Evolutionary conservation across 2,113 vertebrate species (phyloP).

Genomic region (Callospermophilus lateralis): DNA sequence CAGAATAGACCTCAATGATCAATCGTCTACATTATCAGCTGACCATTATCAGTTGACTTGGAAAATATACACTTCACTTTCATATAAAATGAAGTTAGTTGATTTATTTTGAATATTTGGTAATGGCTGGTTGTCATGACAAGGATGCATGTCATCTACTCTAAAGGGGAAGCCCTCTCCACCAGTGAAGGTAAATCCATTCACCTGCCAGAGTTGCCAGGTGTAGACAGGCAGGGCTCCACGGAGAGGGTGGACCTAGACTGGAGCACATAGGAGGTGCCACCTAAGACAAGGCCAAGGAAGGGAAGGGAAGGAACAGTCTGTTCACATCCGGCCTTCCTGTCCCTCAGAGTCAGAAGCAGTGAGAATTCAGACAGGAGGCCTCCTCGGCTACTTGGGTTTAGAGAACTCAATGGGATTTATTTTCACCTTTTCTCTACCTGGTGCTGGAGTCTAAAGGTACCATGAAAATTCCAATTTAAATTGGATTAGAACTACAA

Average conservation of each 20-base stretch:
- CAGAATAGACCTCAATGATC: too few species aligned
- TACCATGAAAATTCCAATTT: background rate
- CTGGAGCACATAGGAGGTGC: background rate
- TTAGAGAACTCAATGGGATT: background rate
- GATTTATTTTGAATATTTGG: slow-evolving; percentile 35
- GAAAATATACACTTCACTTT: background rate
- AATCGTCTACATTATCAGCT: background rate
- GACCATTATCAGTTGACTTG: background rate
- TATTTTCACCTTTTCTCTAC: slow-evolving; percentile 35
- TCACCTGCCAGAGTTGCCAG: background rate
- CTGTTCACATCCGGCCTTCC: too few species aligned
- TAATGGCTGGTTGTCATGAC: background rate
- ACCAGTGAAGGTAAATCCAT: background rate
- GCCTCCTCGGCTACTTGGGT: background rate
- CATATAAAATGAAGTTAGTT: background rate
- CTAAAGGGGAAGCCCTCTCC: background rate
- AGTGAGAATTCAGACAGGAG: background rate
- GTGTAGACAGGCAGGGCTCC: background rate
- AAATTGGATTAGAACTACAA: background rate
- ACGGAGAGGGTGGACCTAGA: background rate
- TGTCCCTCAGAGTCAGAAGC: background rate
- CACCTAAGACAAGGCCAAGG: background rate
- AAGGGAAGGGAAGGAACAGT: background rate
- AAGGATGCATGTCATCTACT: background rate
- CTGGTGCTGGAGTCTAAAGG: background rate